These are phyloP conservation scores for Metopia argyrocephala DNA, from an alignment of 2,888 invertebrate genomes.

Conservation along the genomic window DNA sequence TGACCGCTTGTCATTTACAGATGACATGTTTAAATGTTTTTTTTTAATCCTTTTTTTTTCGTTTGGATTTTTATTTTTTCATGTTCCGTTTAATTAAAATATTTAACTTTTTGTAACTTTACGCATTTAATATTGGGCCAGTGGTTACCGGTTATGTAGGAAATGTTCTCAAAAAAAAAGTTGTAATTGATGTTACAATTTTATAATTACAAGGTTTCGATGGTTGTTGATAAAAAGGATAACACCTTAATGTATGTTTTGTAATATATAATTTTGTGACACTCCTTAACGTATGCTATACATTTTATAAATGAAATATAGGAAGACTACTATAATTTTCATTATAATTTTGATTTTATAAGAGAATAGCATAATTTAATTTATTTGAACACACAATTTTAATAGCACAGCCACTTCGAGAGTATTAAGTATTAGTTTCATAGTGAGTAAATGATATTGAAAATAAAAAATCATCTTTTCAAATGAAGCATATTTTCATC, in stretches of 20 bases:
- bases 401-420: too few relatives aligned
- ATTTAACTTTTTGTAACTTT: background rate
- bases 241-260: background rate
- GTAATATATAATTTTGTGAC: background rate
- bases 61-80: background rate
- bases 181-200: background rate
- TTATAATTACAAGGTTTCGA: background rate
- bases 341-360: too few relatives aligned
- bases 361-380: too few relatives aligned
- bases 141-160: background rate
- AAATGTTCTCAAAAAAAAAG: background rate
- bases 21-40: conserved; percentile 34
- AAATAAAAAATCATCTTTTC: too few relatives aligned
- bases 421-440: too few relatives aligned
- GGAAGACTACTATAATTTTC: too few relatives aligned
- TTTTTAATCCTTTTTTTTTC: background rate
- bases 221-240: background rate
- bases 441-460: too few relatives aligned
- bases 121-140: background rate
- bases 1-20: conserved; percentile 50
- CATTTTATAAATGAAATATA: background rate
- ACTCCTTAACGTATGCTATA: background rate
- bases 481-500: too few relatives aligned
- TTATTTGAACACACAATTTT: too few relatives aligned
- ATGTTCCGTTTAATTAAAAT: background rate